These are phyloP conservation scores for Operophtera brumata DNA, from an alignment of 2,888 invertebrate genomes.

Conservation along the genomic window DNA sequence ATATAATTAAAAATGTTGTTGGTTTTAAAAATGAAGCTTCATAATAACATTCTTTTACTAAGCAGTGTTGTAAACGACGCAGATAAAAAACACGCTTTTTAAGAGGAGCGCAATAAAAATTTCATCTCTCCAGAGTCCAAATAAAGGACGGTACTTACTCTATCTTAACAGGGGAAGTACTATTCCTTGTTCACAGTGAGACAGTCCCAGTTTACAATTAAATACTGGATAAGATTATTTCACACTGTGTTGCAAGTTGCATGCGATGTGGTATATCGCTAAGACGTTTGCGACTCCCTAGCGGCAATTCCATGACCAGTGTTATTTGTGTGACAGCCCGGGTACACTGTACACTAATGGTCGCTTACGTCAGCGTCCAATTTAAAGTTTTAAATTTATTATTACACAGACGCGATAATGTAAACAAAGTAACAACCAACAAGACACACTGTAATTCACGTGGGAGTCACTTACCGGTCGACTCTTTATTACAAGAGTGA, in stretches of 20 bases:
- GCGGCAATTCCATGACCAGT: too few species aligned
- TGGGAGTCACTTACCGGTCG: too few species aligned
- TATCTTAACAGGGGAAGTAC: slow-evolving; percentile 34
- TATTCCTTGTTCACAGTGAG: slow-evolving; percentile 35
- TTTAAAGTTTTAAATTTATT: too few species aligned
- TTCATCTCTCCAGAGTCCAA: slow-evolving; percentile 24
- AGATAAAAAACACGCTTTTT: slow-evolving; percentile 7
- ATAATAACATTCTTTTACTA: not conserved
- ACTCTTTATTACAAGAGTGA: too few species aligned
- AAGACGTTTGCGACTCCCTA: too few species aligned
- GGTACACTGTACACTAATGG: too few species aligned
- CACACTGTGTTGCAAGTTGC: not conserved
- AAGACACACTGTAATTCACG: too few species aligned
- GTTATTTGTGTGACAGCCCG: too few species aligned
- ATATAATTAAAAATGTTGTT: slow-evolving; percentile 2
- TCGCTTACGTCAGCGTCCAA: too few species aligned
- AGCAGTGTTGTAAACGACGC: slow-evolving; percentile 6
- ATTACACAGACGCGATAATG: too few species aligned
- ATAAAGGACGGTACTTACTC: slow-evolving; percentile 34
- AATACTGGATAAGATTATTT: slow-evolving; percentile 8
- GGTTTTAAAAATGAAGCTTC: not conserved
- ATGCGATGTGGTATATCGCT: not conserved
- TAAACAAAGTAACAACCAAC: too few species aligned
- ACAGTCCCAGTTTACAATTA: slow-evolving; percentile 25
- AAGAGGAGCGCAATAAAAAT: slow-evolving; percentile 23